phyloP scores from a whole-genome alignment of 2,113 vertebrate genomes.

The Seriola aureovittata region DNA sequence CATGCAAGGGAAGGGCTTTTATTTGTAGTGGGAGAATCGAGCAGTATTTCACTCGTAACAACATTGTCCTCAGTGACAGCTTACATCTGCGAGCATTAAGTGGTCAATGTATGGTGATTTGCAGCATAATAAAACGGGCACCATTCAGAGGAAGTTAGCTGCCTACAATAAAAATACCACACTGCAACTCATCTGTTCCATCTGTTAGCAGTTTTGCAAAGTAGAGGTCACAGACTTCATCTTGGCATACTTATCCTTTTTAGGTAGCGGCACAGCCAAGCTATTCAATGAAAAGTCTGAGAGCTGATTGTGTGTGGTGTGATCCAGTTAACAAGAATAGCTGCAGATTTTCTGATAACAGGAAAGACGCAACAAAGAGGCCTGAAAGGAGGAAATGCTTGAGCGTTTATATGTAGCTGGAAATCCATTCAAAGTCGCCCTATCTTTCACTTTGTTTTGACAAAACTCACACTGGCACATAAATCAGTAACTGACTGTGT shows the following conservation, averaged over 20 bases:
- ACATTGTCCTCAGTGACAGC: slow-evolving; percentile 45
- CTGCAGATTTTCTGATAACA: slow-evolving; percentile 46
- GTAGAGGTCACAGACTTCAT: slow-evolving; percentile 59
- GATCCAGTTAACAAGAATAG: slow-evolving; percentile 68
- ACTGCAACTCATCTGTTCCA: slow-evolving; percentile 61
- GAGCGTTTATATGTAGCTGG: slow-evolving; percentile 9
- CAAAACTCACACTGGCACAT: slow-evolving; percentile 52
- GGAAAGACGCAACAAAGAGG: slow-evolving; percentile 29
- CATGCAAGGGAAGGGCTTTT: slow-evolving; percentile 17
- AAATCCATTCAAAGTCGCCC: slow-evolving; percentile 47
- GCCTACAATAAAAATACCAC: slow-evolving; percentile 49
- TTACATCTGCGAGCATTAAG: slow-evolving; percentile 57
- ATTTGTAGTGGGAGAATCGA: slow-evolving; percentile 18
- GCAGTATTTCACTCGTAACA: slow-evolving; percentile 32
- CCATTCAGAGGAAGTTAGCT: slow-evolving; percentile 46
- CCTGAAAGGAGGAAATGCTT: background rate
- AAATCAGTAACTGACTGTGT: slow-evolving; percentile 52
- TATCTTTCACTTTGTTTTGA: slow-evolving; percentile 60
- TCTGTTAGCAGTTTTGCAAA: slow-evolving; percentile 71
- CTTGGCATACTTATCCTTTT: slow-evolving; percentile 76
- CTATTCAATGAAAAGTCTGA: slow-evolving; percentile 46
- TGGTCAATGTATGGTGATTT: slow-evolving; percentile 56
- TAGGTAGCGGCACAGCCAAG: slow-evolving; percentile 67
- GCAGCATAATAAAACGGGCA: slow-evolving; percentile 49
- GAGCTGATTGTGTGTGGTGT: slow-evolving; percentile 69